phyloP scores from a whole-genome alignment of 1,140 invertebrate genomes.

The Whitmania pigra region DNA sequence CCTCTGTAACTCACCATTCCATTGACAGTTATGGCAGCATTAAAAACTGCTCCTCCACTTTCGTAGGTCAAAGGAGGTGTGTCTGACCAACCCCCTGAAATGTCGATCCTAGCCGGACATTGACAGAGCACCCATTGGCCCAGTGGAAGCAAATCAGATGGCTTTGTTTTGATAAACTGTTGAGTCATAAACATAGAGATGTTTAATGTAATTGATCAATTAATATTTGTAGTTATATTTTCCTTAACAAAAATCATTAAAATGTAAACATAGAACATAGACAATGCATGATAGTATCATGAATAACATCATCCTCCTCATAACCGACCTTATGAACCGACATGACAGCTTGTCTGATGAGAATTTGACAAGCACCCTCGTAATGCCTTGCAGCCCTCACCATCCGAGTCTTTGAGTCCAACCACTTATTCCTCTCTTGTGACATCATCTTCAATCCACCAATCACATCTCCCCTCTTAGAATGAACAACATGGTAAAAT shows the following conservation, averaged over 20 bases:
- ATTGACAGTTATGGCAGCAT: constrained; percentile 41
- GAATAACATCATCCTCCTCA: too few relatives aligned
- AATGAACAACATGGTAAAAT: too few relatives aligned
- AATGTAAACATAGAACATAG: too few relatives aligned
- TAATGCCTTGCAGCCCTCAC: constrained; percentile 47
- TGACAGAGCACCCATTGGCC: constrained; percentile 42
- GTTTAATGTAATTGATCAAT: too few relatives aligned
- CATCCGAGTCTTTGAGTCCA: too few relatives aligned
- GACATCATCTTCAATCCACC: too few relatives aligned
- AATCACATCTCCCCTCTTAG: too few relatives aligned
- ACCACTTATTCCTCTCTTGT: too few relatives aligned
- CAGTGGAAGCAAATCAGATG: constrained; percentile 25
- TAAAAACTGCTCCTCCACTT: constrained; percentile 46
- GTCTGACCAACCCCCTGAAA: constrained; percentile 49
- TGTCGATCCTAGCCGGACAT: constrained; percentile 47
- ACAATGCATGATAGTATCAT: too few relatives aligned
- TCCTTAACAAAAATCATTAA: too few relatives aligned
- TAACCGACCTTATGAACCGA: constrained; percentile 33
- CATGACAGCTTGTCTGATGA: constrained; percentile 44
- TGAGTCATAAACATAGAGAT: neutral
- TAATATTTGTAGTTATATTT: too few relatives aligned
- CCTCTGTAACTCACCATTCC: constrained; percentile 32
- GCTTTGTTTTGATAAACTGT: constrained; percentile 29
- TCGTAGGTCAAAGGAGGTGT: constrained; percentile 50
- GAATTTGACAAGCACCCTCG: constrained; percentile 46